These are phyloP conservation scores for Crocuta crocuta DNA, from an alignment of 2,113 vertebrate species.

Conservation along the genomic window DNA sequence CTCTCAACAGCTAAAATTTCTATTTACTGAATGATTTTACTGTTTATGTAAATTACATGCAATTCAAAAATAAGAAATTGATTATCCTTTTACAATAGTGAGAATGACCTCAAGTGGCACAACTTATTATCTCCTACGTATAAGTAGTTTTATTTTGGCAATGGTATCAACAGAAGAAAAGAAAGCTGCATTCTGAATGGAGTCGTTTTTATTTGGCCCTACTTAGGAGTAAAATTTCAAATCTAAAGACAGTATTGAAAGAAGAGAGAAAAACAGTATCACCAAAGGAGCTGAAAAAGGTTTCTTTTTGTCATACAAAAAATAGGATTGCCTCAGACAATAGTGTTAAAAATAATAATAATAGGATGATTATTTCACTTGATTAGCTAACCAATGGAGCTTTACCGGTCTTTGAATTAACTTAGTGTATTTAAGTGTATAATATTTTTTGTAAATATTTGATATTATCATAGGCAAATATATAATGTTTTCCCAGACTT, in stretches of 20 bases:
- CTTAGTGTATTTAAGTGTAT: background rate
- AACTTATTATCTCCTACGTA: background rate
- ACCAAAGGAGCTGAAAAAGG: background rate
- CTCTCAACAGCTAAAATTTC: background rate
- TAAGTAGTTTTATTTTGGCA: conserved; percentile 6
- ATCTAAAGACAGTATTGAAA: background rate
- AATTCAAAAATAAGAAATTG: background rate
- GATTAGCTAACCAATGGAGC: background rate
- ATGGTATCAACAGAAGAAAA: background rate
- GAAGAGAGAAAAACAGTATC: background rate
- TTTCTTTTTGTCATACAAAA: background rate
- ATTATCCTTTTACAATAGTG: background rate
- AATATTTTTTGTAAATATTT: background rate
- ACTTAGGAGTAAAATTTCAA: background rate
- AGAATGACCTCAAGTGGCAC: background rate
- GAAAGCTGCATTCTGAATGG: background rate
- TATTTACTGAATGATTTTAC: background rate
- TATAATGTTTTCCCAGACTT: background rate
- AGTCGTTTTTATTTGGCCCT: background rate
- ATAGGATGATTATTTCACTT: background rate
- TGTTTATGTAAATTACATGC: background rate
- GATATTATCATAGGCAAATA: background rate
- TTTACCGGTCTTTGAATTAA: background rate
- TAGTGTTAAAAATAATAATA: background rate
- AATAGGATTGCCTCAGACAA: background rate